Evolutionary conservation across 2,797 vertebrate species (phyloP).

Genomic region (Myotis planiceps): DNA sequence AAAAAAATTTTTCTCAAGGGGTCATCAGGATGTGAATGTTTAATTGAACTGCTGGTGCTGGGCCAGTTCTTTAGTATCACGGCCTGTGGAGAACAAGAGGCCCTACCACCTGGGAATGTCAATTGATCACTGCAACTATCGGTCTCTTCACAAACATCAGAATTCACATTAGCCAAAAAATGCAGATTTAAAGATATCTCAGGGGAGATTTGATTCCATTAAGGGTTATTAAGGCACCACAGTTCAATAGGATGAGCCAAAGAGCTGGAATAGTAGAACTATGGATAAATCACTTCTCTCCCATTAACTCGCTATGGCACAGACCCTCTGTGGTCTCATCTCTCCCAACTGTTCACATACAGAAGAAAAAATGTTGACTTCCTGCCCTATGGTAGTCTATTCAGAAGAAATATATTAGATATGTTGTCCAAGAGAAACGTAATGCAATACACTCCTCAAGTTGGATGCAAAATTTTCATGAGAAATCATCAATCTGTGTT

Average conservation of each 20-base stretch:
- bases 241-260: conserved; percentile 16
- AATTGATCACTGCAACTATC: background rate
- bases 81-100: background rate
- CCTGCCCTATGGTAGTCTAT: background rate
- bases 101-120: background rate
- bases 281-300: background rate
- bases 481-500: background rate
- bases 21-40: background rate
- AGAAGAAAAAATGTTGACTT: background rate
- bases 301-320: background rate
- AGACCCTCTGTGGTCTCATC: background rate
- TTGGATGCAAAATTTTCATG: background rate
- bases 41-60: background rate
- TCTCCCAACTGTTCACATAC: background rate
- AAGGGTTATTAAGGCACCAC: conserved; percentile 49
- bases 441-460: background rate
- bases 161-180: conserved; percentile 49
- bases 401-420: background rate
- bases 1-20: background rate
- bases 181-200: conserved; percentile 43
- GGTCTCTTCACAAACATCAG: conserved; percentile 11
- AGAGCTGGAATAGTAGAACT: background rate
- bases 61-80: background rate
- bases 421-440: conserved; percentile 4
- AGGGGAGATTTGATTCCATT: conserved; percentile 59